A percentile compares a stretch with the other conserved stretches of the same genome.
These are phyloP conservation scores for Nomada flava DNA, from an alignment of 2,888 invertebrate genomes.

Conservation along the genomic window DNA sequence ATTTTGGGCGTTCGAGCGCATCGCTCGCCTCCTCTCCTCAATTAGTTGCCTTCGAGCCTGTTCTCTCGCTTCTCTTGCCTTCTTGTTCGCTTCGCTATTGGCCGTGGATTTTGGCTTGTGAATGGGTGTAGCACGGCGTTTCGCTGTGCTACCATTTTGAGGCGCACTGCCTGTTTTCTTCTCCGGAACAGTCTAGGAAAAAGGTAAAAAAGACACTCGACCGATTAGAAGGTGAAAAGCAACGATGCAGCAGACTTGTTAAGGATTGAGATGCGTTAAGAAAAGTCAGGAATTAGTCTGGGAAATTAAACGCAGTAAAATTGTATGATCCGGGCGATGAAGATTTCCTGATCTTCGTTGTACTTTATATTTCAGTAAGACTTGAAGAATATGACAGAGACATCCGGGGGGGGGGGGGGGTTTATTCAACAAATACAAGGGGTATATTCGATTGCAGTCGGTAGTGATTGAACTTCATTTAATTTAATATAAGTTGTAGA, in stretches of 20 bases:
- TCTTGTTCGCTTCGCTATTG: conserved; percentile 84
- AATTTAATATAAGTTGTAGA: conserved; percentile 36
- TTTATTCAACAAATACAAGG: conserved; percentile 37
- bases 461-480: background rate
- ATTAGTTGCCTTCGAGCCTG: conserved; percentile 92
- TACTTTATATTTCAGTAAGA: background rate
- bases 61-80: conserved; percentile 86
- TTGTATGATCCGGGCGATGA: too few species aligned
- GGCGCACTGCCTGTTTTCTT: conserved; percentile 66
- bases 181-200: conserved; percentile 73
- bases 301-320: background rate
- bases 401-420: background rate
- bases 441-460: conserved; percentile 10
- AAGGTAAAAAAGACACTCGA: background rate
- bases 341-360: background rate
- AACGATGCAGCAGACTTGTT: background rate
- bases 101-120: conserved; percentile 78
- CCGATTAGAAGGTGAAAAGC: background rate
- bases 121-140: conserved; percentile 75
- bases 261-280: background rate
- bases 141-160: conserved; percentile 77
- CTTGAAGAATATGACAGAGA: conserved; percentile 1
- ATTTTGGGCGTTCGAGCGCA: conserved; percentile 81
- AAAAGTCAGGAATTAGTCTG: background rate
- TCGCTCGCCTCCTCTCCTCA: conserved; percentile 89